Conservation (phyloP, 2,113 vertebrate genomes). For the Etheostoma cragini region DNA sequence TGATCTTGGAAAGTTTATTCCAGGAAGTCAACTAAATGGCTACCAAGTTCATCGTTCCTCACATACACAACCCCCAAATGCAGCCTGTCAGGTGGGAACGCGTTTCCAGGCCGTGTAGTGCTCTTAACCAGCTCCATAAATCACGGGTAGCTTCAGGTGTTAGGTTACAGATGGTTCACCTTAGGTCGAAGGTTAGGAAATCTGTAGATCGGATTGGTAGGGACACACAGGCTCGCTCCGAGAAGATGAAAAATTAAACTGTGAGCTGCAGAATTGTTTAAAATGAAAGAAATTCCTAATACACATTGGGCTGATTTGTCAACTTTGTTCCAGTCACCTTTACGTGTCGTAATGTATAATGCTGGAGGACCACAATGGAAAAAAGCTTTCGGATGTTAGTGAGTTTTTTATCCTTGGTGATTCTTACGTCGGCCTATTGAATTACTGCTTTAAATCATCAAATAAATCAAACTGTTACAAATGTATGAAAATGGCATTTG, state of each 20-base stretch:
- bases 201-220: neutral
- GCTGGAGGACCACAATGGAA: too few relatives aligned
- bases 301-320: neutral
- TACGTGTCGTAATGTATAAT: neutral
- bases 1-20: neutral
- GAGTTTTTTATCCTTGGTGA: too few relatives aligned
- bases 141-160: conserved; percentile 14
- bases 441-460: too few relatives aligned
- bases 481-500: neutral
- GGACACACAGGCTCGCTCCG: neutral
- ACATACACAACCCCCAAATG: neutral
- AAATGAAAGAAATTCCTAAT: neutral
- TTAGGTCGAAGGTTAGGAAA: conserved; percentile 8
- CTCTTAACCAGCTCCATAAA: conserved; percentile 14
- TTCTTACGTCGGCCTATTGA: too few relatives aligned
- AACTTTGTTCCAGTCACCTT: neutral
- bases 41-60: neutral
- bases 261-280: neutral
- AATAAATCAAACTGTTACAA: too few relatives aligned
- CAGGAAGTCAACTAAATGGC: neutral
- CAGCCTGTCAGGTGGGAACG: neutral
- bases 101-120: neutral
- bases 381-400: too few relatives aligned
- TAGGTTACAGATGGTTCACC: conserved; percentile 5
- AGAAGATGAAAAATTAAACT: neutral